Percentiles rank a stretch among this genome's conserved stretches.
phyloP scores from a whole-genome alignment of 2,888 invertebrate species.

The Norana najaformis region DNA sequence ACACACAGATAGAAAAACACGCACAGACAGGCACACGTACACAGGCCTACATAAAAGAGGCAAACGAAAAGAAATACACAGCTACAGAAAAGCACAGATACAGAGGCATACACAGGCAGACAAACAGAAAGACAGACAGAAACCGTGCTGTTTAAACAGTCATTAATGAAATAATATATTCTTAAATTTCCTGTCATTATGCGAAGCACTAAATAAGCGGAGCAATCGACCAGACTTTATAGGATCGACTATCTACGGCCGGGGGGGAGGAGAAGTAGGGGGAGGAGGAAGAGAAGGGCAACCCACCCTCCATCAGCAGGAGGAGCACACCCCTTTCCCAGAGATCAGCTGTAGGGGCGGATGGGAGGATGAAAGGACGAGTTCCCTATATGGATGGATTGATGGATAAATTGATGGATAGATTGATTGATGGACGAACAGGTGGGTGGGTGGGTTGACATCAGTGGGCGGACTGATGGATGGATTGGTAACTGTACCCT shows the following conservation, averaged over 20 bases:
- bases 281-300: background rate
- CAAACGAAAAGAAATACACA: background rate
- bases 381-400: no score
- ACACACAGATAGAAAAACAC: background rate
- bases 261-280: background rate
- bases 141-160: background rate
- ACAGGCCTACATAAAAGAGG: no score
- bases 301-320: background rate
- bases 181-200: constrained; percentile 1
- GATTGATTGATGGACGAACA: no score
- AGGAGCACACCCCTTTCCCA: constrained; percentile 7
- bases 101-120: background rate
- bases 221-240: background rate
- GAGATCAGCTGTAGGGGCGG: background rate
- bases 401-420: no score
- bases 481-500: background rate
- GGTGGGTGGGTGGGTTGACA: no score
- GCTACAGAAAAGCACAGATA: background rate
- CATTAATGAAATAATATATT: background rate
- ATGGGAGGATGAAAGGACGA: background rate
- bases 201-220: background rate
- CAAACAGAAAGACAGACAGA: background rate
- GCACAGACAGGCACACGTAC: background rate
- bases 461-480: no score
- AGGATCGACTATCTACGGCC: background rate